Evolutionary conservation across 2,797 vertebrate species (phyloP), one percentile per base, ranked within the genome.

Genomic region (Hippoglossus hippoglossus): DNA sequence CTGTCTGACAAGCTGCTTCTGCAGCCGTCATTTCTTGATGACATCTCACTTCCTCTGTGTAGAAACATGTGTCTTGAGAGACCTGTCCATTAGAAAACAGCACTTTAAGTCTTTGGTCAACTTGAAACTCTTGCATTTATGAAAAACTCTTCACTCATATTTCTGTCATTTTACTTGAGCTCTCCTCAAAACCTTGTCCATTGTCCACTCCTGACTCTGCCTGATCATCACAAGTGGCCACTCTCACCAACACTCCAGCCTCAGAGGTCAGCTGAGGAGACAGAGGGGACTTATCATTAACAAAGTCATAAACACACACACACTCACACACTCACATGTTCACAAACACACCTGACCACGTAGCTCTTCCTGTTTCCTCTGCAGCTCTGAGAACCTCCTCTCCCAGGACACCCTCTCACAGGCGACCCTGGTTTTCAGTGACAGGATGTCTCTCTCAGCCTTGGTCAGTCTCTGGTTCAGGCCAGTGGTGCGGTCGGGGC

Each of bases 401-500:
- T 94, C 92, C 94, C 95, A 95, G 51, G 92, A 88, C 57, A 84
- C 82, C 63, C 87, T 93, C 65, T 95, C 93, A 60, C 89, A 90
- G 18, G 80, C 76, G 5, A 95, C 79, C 72, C 94, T 92, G 0
- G 90, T 91, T 90, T 94, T 95, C 28, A 96, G 88, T 7, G 91
- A 92, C 61, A 91, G 85, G 1, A 96, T 91, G 0, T 96, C 95
- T 0, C 79, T 91, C 80, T 97, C 95, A 10, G 94, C 93, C 0
- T 86, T 94, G 39, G 88, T 80, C 53, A 97, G 86, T 81, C 95
- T 87, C 41, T 82, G 89, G 19, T 90, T 86, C 41, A 94, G 85
- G 52, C 65, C 74, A 6, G 77, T 55, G 15, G 75, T 84, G 0
- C 58, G 84, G 46, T 93, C 89, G 39, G 82, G 89, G 50, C 88